Conservation (phyloP, 2,797 vertebrate species). For the Craterocephalus amniculus region DNA sequence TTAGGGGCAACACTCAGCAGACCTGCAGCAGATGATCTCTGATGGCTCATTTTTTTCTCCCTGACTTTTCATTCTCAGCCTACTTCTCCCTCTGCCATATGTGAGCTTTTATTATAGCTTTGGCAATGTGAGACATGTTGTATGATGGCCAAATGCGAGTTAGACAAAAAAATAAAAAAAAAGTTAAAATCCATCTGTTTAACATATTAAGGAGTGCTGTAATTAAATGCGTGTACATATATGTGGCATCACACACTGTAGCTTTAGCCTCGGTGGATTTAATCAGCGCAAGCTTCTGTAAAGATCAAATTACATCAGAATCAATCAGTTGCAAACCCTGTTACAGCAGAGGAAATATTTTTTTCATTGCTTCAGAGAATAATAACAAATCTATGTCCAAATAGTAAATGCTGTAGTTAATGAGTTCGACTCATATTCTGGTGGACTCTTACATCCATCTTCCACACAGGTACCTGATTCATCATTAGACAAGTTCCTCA, state of each 20-base stretch:
- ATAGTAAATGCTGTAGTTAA: background rate
- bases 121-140: background rate
- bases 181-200: slow-evolving; percentile 46
- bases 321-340: slow-evolving; percentile 27
- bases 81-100: slow-evolving; percentile 22
- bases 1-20: slow-evolving; percentile 27
- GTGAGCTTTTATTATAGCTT: slow-evolving; percentile 19
- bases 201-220: slow-evolving; percentile 31
- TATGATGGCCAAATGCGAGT: slow-evolving; percentile 9
- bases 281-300: slow-evolving; percentile 44
- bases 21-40: slow-evolving; percentile 49
- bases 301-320: slow-evolving; percentile 34
- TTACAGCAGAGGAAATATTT: slow-evolving; percentile 6
- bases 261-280: slow-evolving; percentile 43
- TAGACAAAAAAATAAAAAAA: slow-evolving; percentile 17
- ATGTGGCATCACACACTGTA: slow-evolving; percentile 22
- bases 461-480: background rate
- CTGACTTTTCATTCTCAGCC: slow-evolving; percentile 36
- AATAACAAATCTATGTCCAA: background rate
- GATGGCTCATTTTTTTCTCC: slow-evolving; percentile 37
- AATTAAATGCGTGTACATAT: slow-evolving; percentile 16
- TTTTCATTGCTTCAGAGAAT: slow-evolving; percentile 2
- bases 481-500: slow-evolving; percentile 7
- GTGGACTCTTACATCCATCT: background rate
- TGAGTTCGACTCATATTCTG: background rate